Base-by-base conservation (phyloP, 1,140 invertebrate genomes). In the Streblospio benedicti region DNA sequence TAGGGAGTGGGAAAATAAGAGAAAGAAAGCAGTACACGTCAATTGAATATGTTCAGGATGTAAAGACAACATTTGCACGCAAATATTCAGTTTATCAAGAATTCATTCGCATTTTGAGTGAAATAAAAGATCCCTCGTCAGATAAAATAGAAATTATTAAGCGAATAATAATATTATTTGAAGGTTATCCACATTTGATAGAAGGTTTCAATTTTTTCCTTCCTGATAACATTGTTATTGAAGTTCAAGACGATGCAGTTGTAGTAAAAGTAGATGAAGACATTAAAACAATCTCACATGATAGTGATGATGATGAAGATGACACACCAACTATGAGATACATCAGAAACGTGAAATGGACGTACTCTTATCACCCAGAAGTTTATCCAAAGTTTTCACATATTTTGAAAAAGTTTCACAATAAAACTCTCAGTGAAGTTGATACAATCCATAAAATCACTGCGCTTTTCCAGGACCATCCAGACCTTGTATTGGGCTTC, bases 71-170 rank as follows among this genome's bases (percentile, higher is more conserved):
- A n/a, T n/a, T n/a, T n/a, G n/a, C n/a, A n/a, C n/a, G n/a, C n/a
- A n/a, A n/a, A n/a, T n/a, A n/a, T n/a, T n/a, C n/a, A n/a, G n/a
- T n/a, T n/a, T n/a, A n/a, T n/a, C n/a, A n/a, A n/a, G n/a, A n/a
- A n/a, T n/a, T n/a, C n/a, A n/a, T n/a, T n/a, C n/a, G n/a, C n/a
- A n/a, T n/a, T n/a, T n/a, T n/a, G n/a, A n/a, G 53, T 35, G 28
- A 55, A 18, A 35, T 35, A 18, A n/a, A 32, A 16, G 4, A 32
- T 18, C n/a, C 53, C 2, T 16, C 1, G 3, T 0, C 30, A 20
- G 53, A 55, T 18, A 55, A 38, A 30, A n/a, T 55, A 9, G 53
- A 55, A n/a, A 16, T 55, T 14, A 28, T 55, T 14, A 55, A 43
- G 6, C 53, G 27, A 30, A 18, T 55, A 18, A 35, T 35, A 4